Percentiles rank a stretch among this genome's conserved stretches.
phyloP scores from a whole-genome alignment of 2,888 invertebrate genomes.

The Sepioteuthis lessoniana region DNA sequence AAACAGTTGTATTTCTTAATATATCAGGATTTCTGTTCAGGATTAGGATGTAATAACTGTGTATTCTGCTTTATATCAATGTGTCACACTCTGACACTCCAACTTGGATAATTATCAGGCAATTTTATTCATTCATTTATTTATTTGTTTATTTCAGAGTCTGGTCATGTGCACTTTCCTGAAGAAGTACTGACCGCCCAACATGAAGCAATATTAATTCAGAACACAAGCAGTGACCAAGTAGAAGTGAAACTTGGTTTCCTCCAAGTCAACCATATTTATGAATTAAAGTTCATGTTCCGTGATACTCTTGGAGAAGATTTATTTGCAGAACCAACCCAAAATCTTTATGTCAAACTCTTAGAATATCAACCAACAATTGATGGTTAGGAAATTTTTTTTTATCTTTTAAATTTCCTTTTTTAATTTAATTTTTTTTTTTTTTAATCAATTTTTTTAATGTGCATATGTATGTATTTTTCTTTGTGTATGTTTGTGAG shows the following conservation, averaged over 20 bases:
- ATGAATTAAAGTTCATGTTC: slow-evolving; percentile 17
- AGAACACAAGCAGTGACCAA: slow-evolving; percentile 57
- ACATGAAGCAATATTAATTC: slow-evolving; percentile 69
- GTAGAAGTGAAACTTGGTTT: slow-evolving; percentile 62
- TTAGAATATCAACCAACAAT: slow-evolving; percentile 62
- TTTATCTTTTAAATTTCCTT: too few relatives aligned
- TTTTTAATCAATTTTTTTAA: too few relatives aligned
- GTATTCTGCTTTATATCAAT: too few relatives aligned
- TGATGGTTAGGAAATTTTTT: slow-evolving; percentile 62
- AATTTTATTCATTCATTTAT: too few relatives aligned
- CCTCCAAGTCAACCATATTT: not conserved
- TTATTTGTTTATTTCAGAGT: too few relatives aligned
- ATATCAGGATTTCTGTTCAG: not conserved
- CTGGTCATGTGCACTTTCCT: slow-evolving; percentile 63
- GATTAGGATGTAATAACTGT: too few relatives aligned
- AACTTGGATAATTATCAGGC: too few relatives aligned
- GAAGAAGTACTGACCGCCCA: slow-evolving; percentile 65
- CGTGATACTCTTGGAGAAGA: slow-evolving; percentile 55
- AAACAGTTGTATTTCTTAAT: not conserved
- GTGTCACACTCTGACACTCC: too few relatives aligned
- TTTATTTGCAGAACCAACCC: slow-evolving; percentile 64
- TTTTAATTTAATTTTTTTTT: not conserved
- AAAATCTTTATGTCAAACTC: slow-evolving; percentile 67
- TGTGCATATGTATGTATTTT: too few relatives aligned
- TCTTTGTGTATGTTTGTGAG: too few relatives aligned